A percentile compares a stretch with the other conserved stretches of the same genome.
phyloP scores from a whole-genome alignment of 1,140 invertebrate genomes.

The Drosophila setifemur region DNA sequence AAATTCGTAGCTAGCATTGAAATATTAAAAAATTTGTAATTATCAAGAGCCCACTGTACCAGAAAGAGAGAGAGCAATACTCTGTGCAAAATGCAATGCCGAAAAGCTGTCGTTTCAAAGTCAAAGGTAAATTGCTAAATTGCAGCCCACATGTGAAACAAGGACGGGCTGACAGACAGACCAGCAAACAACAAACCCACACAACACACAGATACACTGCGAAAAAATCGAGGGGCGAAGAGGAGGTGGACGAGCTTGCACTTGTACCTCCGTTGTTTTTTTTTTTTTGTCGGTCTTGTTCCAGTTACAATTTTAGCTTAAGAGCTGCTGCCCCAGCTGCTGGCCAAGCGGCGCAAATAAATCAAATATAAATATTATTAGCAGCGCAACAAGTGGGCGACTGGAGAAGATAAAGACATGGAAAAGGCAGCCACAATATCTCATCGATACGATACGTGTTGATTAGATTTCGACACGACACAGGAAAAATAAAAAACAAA shows the following conservation, averaged over 20 bases:
- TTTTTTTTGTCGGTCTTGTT: not conserved
- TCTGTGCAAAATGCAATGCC: conserved; percentile 9
- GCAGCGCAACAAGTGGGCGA: conserved; percentile 1
- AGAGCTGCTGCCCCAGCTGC: too few species aligned
- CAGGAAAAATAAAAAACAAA: not conserved
- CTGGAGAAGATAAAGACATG: conserved; percentile 45
- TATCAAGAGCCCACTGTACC: not conserved
- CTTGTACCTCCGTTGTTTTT: not conserved
- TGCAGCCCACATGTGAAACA: conserved; percentile 4
- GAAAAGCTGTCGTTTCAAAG: conserved; percentile 36
- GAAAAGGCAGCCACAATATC: conserved; percentile 46
- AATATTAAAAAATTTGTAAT: too few species aligned
- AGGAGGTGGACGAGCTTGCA: too few species aligned
- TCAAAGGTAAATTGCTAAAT: conserved; percentile 47
- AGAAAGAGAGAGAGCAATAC: not conserved
- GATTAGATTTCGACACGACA: conserved; percentile 72
- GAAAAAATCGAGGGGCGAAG: not conserved
- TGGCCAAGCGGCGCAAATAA: not conserved
- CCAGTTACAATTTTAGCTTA: too few species aligned
- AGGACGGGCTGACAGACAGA: not conserved
- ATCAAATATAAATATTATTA: not conserved
- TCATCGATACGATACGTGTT: conserved; percentile 70
- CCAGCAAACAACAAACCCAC: not conserved
- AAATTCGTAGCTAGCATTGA: too few species aligned
- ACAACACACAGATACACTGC: conserved; percentile 14